Evolutionary conservation across 1,140 invertebrate genomes (phyloP), one percentile per base, ranked within the genome.

Genomic region (Meteorus sp.): DNA sequence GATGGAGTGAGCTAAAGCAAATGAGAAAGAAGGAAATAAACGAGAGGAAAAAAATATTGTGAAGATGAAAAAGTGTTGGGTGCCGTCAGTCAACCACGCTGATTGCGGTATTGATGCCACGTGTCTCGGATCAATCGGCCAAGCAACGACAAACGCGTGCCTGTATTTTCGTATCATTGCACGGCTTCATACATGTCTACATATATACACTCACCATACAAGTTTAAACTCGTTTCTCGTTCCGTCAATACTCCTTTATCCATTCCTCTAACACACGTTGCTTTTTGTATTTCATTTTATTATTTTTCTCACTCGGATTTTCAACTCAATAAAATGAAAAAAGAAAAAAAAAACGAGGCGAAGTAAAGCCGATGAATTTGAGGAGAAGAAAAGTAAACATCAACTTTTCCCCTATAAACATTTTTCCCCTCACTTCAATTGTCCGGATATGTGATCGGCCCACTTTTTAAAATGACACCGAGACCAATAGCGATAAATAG

Each of bases 91-190:
- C 75, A 71, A 65, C 62, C 72, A 65, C 68, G 68, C 59, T 78
- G 75, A 78, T 80, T 77, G 76, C 71, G 60, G 74, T 71, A 78
- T 78, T 78, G 76, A 78, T 53, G 73, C 66, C 76, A 77, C 77
- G 77, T 78, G 77, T 66, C 70, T 45, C 62, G 72, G 78, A 79
- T 80, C 78, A 80, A 77, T 78, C 72, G 53, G 45, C 62, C 56
- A 51, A 52, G 51, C 56, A 62, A 58, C 57, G 56, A 62, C 37
- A 20, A 51, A 41, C 78, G 78, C 76, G 77, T 79, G 78, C 68
- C 68, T 69, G 61, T 78, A 77, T 79, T 80, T 79, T 77, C 68
- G 67, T 77, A 77, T 75, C 72, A 76, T 77, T 74, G 74, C 68
- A 62, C 54, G 68, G 68, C 52, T 62, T 53, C 56, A 39, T 13